These are phyloP conservation scores for Trachythela sp. DNA, from an alignment of 64 coral and sea anemone genomes.

Conservation along the genomic window DNA sequence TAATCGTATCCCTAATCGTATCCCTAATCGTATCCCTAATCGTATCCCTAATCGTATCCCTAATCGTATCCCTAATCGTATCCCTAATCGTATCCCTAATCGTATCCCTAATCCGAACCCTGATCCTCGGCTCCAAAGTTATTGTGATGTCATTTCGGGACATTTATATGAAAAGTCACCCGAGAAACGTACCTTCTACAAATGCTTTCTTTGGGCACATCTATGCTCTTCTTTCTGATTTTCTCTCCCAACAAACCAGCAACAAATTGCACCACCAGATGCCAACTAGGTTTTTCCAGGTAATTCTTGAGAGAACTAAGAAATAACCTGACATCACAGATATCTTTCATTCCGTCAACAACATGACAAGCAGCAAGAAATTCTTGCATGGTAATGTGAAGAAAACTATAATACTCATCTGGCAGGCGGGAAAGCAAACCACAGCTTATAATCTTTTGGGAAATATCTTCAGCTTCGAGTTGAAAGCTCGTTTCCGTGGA, in stretches of 20 bases:
- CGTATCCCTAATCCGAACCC: no score
- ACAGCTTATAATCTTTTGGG: background rate
- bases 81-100: no score
- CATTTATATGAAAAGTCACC: no score
- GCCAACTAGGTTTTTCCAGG: background rate
- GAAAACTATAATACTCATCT: slow-evolving; percentile 13
- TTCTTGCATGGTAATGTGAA: background rate
- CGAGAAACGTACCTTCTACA: background rate
- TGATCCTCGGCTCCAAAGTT: no score
- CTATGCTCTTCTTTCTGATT: background rate
- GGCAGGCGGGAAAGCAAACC: background rate
- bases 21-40: no score
- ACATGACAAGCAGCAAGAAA: background rate
- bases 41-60: no score
- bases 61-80: no score
- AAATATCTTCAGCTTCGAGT: background rate
- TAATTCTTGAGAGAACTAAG: background rate
- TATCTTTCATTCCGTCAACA: background rate
- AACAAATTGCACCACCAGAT: background rate
- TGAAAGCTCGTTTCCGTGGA: background rate
- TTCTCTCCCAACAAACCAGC: slow-evolving; percentile 5
- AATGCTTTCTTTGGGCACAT: background rate
- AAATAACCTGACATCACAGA: background rate
- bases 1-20: no score
- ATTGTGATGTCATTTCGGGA: background rate